These are phyloP conservation scores for Vannuccia rotundouncinata DNA, from an alignment of 2,888 invertebrate species.

Conservation along the genomic window DNA sequence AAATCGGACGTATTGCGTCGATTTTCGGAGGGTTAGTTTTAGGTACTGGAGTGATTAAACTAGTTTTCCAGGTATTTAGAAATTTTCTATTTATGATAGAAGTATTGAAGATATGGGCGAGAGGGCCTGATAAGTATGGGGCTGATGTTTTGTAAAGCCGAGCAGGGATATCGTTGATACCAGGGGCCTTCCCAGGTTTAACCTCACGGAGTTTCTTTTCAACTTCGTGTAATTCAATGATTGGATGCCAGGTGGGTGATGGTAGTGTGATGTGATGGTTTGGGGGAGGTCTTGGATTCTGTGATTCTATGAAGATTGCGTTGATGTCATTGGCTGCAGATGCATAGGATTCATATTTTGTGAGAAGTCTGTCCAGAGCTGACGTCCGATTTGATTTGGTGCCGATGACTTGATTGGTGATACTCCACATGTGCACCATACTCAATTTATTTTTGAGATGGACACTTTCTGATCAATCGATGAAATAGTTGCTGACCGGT, in stretches of 20 bases:
- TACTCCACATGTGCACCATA: slow-evolving; percentile 10
- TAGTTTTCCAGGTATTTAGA: not conserved
- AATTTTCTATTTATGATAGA: not conserved
- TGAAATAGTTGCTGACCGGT: too few relatives aligned
- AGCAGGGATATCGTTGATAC: not conserved
- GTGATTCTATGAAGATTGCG: not conserved
- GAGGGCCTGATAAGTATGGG: not conserved
- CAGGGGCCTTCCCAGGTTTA: not conserved
- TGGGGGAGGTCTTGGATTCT: not conserved
- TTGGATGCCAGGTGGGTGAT: not conserved
- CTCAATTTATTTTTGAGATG: too few relatives aligned
- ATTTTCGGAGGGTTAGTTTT: not conserved
- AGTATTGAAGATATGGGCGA: not conserved
- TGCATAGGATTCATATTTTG: not conserved
- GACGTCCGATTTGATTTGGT: not conserved
- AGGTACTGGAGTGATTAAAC: not conserved
- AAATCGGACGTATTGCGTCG: not conserved
- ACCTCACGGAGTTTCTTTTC: not conserved
- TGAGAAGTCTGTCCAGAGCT: not conserved
- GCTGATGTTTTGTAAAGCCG: not conserved
- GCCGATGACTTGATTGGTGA: not conserved
- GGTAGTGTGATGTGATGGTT: not conserved
- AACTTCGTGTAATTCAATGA: not conserved
- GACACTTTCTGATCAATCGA: too few relatives aligned
- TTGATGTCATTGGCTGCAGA: not conserved